These are phyloP conservation scores for Capreolus pygargus DNA, from an alignment of 2,113 vertebrate genomes.

Conservation along the genomic window DNA sequence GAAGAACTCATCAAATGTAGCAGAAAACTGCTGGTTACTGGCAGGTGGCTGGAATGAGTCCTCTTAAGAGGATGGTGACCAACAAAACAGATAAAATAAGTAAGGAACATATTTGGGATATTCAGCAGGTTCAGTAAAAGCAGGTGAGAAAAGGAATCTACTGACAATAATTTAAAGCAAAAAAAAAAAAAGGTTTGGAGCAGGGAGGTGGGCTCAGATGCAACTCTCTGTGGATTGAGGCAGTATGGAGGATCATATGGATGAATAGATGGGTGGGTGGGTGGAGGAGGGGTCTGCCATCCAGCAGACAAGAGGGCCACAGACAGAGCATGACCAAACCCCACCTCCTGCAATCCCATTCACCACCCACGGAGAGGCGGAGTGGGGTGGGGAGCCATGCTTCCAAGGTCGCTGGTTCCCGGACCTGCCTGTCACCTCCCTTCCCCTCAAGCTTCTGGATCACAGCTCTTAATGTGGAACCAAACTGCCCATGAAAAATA, in stretches of 20 bases:
- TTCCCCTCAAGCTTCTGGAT: not conserved
- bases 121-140: not conserved
- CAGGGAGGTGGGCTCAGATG: not conserved
- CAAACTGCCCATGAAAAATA: not conserved
- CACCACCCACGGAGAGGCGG: too few relatives aligned
- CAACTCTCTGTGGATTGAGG: not conserved
- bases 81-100: not conserved
- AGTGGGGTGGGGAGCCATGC: not conserved
- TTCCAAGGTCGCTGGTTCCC: not conserved
- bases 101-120: not conserved
- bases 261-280: not conserved
- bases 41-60: not conserved
- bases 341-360: not conserved
- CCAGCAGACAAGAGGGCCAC: not conserved
- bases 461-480: not conserved
- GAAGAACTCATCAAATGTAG: not conserved
- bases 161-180: not conserved
- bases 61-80: not conserved
- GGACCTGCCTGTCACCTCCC: not conserved
- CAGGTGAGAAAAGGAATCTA: not conserved
- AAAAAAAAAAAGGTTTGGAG: not conserved
- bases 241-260: not conserved
- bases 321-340: not conserved
- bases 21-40: not conserved
- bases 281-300: not conserved